Percentiles rank a stretch among this genome's conserved stretches.
Conservation (phyloP, 2,888 invertebrate genomes). For the Lacanobia wlatinum region DNA sequence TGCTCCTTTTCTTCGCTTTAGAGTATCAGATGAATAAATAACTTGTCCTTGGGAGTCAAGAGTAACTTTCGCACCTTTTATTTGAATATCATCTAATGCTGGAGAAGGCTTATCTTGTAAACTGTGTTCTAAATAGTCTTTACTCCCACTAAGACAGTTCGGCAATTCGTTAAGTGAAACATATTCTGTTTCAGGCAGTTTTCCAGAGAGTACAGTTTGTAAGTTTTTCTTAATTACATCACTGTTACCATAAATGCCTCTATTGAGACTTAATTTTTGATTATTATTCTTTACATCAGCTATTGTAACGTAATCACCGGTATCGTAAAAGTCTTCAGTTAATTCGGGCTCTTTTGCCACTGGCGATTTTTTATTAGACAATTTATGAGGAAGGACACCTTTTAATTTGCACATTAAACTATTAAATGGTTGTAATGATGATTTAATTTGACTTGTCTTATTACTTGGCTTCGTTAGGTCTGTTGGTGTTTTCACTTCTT, state of each 20-base stretch:
- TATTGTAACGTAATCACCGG: slow-evolving; percentile 96
- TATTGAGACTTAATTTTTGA: slow-evolving; percentile 89
- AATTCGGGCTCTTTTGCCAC: slow-evolving; percentile 84
- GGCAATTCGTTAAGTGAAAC: slow-evolving; percentile 95
- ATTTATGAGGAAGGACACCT: slow-evolving; percentile 91
- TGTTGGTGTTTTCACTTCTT: slow-evolving; percentile 73
- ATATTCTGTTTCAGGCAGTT: slow-evolving; percentile 93
- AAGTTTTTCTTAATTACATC: slow-evolving; percentile 92
- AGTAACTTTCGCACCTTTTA: slow-evolving; percentile 94
- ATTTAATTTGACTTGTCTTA: slow-evolving; percentile 80
- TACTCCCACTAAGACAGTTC: slow-evolving; percentile 84
- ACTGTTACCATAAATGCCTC: slow-evolving; percentile 91
- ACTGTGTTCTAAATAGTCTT: slow-evolving; percentile 84
- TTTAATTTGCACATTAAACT: slow-evolving; percentile 94
- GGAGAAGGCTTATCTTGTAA: slow-evolving; percentile 79
- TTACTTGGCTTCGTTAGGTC: slow-evolving; percentile 73
- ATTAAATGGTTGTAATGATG: slow-evolving; percentile 92
- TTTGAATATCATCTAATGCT: slow-evolving; percentile 85
- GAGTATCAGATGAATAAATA: slow-evolving; percentile 96
- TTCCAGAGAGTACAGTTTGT: slow-evolving; percentile 91
- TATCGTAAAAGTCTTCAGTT: slow-evolving; percentile 90
- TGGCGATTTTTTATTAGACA: slow-evolving; percentile 88
- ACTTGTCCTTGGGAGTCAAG: slow-evolving; percentile 97
- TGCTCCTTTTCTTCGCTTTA: slow-evolving; percentile 94
- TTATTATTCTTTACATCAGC: slow-evolving; percentile 96